Evolutionary conservation across 2,797 vertebrate genomes (phyloP), one percentile per base, ranked within the genome.

Genomic region (Ambastaia sidthimunki): DNA sequence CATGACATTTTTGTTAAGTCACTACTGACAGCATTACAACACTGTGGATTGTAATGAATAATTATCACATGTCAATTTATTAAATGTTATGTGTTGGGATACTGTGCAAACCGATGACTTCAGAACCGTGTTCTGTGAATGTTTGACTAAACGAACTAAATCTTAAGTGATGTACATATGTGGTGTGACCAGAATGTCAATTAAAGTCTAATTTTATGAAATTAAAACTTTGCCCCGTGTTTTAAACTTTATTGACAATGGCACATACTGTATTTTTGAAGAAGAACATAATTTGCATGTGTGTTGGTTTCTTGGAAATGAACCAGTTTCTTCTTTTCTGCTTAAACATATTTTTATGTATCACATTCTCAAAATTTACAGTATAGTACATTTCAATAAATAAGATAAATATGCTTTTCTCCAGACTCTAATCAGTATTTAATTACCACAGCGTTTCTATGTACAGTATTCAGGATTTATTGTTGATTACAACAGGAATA

Each of bases 261-360:
- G 48, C 41, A 60, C 23, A 41, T 41, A 37, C 34, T 37, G 34
- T 37, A 37, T 11, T 34, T n/a, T 16, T 28, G 10, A 65, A 13
- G 9, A 4, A 28, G 13, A 16, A 28, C 31, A 65, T 37, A 34
- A 65, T 31, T 76, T 34, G 12, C 3, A 7, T 7, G 47, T 25
- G 12, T 60, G 21, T 57, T 62, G 18, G 19, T 54, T 31, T 74
- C 21, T 60, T 10, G 15, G 48, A 76, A 79, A 84, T 76, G 54
- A 81, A 70, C 44, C 23, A 28, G 44, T 47, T 67, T 62, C 63
- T 52, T 77, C 25, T 63, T 71, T 71, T 66, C 44, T 72, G 89
- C 87, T 91, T 93, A 89, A 90, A 90, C 83, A 88, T 70, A 18
- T 71, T 84, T 93, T 90, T 91, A 86, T 88, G 77, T 90, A 86